These are phyloP conservation scores for Siniperca undulata DNA, from an alignment of 2,797 vertebrate genomes.

Conservation along the genomic window DNA sequence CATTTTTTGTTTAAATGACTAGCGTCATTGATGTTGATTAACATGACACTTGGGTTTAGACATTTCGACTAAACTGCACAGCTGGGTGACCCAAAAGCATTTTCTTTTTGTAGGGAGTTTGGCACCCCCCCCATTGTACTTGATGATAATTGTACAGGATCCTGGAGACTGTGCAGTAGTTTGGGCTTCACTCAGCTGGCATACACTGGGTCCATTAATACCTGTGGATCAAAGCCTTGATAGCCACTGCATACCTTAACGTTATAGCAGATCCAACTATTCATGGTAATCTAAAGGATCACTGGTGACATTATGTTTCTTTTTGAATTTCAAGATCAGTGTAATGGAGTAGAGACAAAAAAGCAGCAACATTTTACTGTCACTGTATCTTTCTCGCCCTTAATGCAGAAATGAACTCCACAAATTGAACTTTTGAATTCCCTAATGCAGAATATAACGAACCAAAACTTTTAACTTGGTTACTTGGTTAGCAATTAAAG, in stretches of 20 bases:
- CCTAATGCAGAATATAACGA: conserved; percentile 1
- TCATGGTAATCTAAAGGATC: not conserved
- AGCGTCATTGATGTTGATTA: conserved; percentile 2
- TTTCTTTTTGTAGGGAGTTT: conserved; percentile 20
- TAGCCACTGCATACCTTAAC: not conserved
- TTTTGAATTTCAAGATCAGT: not conserved
- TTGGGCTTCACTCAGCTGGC: conserved; percentile 16
- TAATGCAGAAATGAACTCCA: not conserved
- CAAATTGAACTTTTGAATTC: not conserved
- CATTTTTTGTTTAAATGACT: conserved; percentile 17
- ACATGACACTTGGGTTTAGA: not conserved
- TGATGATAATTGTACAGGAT: not conserved
- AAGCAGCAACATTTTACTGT: not conserved
- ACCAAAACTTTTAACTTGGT: not conserved
- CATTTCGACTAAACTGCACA: conserved; percentile 12
- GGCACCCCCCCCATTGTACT: not conserved
- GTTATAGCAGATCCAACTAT: not conserved
- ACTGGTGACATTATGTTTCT: not conserved
- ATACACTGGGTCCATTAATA: not conserved
- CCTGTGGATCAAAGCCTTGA: not conserved
- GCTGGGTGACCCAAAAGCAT: conserved; percentile 8
- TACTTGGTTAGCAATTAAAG: not conserved
- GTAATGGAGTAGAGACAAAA: not conserved
- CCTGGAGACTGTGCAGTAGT: not conserved
- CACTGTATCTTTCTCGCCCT: not conserved